These are phyloP conservation scores for Elegia similella DNA, from an alignment of 2,888 invertebrate species.

Conservation along the genomic window DNA sequence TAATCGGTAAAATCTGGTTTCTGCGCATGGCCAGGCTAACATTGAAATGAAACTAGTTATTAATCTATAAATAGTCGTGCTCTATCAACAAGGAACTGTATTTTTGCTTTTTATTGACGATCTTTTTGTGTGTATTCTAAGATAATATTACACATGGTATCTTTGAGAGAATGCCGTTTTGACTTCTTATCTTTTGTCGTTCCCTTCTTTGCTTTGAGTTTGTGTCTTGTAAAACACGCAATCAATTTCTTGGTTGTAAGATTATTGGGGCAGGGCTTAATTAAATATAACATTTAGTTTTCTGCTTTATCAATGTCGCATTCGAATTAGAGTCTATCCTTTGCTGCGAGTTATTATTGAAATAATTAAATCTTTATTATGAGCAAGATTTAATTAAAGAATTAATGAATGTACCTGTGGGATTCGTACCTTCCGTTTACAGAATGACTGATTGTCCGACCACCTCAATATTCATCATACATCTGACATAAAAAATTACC, in stretches of 20 bases:
- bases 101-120: neutral
- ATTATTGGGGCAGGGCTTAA: too few relatives aligned
- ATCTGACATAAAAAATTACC: neutral
- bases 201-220: too few relatives aligned
- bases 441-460: neutral
- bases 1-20: slow-evolving; percentile 3
- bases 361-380: too few relatives aligned
- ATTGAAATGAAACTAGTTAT: slow-evolving; percentile 11
- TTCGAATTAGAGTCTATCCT: too few relatives aligned
- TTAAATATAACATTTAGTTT: too few relatives aligned
- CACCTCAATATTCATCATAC: neutral
- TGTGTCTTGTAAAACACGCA: too few relatives aligned
- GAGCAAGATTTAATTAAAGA: too few relatives aligned
- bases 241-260: too few relatives aligned
- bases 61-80: neutral
- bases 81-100: neutral
- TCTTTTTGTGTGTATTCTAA: neutral
- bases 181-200: too few relatives aligned
- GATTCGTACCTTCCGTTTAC: neutral
- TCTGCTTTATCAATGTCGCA: too few relatives aligned
- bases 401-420: neutral
- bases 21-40: slow-evolving; percentile 2
- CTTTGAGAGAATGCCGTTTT: too few relatives aligned
- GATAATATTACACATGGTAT: neutral
- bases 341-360: too few relatives aligned